Percentiles rank a stretch among this genome's conserved stretches.
Conservation (phyloP, 2,113 vertebrate species). For the Tenebrosternarchus preto region DNA sequence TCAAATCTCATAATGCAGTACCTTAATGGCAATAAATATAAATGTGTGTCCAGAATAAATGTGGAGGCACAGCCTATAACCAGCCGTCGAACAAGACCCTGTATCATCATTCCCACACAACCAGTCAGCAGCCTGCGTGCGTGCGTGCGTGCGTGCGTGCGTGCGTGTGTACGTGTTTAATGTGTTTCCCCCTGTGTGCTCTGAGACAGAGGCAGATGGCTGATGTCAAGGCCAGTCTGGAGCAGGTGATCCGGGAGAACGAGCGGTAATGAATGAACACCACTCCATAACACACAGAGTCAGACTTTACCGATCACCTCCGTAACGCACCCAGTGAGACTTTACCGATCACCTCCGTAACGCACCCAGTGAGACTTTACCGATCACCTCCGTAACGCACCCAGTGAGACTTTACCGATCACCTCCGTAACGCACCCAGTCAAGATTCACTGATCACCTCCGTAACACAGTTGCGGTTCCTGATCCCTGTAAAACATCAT, state of each 20-base stretch:
- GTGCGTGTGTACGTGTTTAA: background rate
- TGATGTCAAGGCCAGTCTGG: conserved; percentile 82
- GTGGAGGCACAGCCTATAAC: background rate
- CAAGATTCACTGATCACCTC: too few species aligned
- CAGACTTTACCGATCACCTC: too few species aligned
- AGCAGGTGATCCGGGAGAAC: conserved; percentile 86
- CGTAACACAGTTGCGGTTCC: too few species aligned
- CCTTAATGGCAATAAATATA: too few species aligned
- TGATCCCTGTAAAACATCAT: too few species aligned
- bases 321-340: too few species aligned
- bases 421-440: too few species aligned
- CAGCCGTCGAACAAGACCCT: background rate
- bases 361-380: too few species aligned
- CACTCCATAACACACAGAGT: too few species aligned
- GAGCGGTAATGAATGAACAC: conserved; percentile 79
- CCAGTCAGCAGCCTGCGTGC: background rate
- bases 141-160: background rate
- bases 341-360: too few species aligned
- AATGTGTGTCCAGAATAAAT: background rate
- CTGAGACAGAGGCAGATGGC: conserved; percentile 78
- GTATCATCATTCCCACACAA: background rate
- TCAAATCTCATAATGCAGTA: background rate
- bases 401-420: too few species aligned
- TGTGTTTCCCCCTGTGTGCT: conserved; percentile 12
- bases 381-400: too few species aligned